These are phyloP conservation scores for Amblyopsis hoosieri DNA, from an alignment of 2,797 vertebrate genomes.

Conservation along the genomic window DNA sequence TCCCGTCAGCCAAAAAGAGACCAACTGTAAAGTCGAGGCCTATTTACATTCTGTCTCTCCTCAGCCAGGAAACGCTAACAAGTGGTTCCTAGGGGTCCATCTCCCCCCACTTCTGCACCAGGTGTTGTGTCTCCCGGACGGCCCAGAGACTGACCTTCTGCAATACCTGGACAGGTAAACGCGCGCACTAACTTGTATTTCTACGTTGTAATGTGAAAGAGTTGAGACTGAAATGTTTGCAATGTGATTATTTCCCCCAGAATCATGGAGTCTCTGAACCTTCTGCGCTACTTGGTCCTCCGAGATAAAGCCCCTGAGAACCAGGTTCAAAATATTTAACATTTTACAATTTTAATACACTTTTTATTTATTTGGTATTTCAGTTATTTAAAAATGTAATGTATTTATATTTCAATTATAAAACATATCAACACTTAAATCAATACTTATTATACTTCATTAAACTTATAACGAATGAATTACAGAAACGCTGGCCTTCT, in stretches of 20 bases:
- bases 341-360: too few relatives aligned
- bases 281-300: slow-evolving; percentile 92
- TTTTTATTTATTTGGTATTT: not conserved
- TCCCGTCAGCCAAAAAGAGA: too few relatives aligned
- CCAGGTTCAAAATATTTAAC: slow-evolving; percentile 75
- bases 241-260: slow-evolving; percentile 60
- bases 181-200: not conserved
- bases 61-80: slow-evolving; percentile 74
- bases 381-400: not conserved
- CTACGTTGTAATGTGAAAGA: too few relatives aligned
- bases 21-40: too few relatives aligned
- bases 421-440: too few relatives aligned
- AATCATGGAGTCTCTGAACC: slow-evolving; percentile 93
- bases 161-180: slow-evolving; percentile 89
- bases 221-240: not conserved
- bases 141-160: slow-evolving; percentile 90
- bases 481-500: too few relatives aligned
- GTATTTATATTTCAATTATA: not conserved
- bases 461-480: too few relatives aligned
- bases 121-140: slow-evolving; percentile 87
- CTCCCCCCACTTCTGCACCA: slow-evolving; percentile 86
- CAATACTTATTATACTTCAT: too few relatives aligned
- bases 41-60: slow-evolving; percentile 17
- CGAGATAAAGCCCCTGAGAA: slow-evolving; percentile 90
- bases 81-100: slow-evolving; percentile 88